Conservation (phyloP, 1,140 invertebrate species). For the Ceratoteleas bidentatus region DNA sequence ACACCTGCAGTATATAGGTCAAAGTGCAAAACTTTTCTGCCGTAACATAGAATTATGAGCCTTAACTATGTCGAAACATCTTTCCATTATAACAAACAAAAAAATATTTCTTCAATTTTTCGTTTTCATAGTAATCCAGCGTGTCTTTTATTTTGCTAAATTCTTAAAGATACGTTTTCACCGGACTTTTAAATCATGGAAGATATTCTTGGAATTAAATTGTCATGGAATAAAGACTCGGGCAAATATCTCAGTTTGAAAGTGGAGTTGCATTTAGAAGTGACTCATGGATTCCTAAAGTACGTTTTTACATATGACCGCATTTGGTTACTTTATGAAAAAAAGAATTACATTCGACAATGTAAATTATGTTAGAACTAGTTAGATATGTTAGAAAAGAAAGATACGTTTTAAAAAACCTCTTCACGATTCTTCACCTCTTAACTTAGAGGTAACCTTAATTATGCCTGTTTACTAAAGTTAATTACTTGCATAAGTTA, state of each 20-base stretch:
- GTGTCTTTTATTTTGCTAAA: too few relatives aligned
- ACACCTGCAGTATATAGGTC: constrained; percentile 58
- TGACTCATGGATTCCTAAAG: constrained; percentile 32
- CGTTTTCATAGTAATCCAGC: too few relatives aligned
- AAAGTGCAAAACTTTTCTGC: constrained; percentile 37
- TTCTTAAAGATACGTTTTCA: too few relatives aligned
- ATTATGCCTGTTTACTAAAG: not conserved
- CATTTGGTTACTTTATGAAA: constrained; percentile 10
- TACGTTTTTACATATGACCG: constrained; percentile 14
- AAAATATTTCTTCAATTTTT: not conserved
- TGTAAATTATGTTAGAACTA: too few relatives aligned
- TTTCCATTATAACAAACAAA: too few relatives aligned
- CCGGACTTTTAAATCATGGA: too few relatives aligned
- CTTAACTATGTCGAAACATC: not conserved
- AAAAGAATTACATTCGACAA: too few relatives aligned
- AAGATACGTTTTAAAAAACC: too few relatives aligned
- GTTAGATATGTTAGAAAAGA: too few relatives aligned
- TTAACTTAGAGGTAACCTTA: not conserved
- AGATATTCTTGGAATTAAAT: not conserved
- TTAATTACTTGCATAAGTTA: not conserved
- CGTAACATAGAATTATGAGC: constrained; percentile 31
- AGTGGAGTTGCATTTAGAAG: constrained; percentile 33
- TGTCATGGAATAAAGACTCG: constrained; percentile 2
- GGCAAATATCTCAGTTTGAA: constrained; percentile 26
- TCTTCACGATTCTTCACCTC: too few relatives aligned